A percentile compares a stretch with the other conserved stretches of the same genome.
Evolutionary conservation across 92 coral and sea anemone genomes (phyloP).

Genomic region (Phenganax marumi): DNA sequence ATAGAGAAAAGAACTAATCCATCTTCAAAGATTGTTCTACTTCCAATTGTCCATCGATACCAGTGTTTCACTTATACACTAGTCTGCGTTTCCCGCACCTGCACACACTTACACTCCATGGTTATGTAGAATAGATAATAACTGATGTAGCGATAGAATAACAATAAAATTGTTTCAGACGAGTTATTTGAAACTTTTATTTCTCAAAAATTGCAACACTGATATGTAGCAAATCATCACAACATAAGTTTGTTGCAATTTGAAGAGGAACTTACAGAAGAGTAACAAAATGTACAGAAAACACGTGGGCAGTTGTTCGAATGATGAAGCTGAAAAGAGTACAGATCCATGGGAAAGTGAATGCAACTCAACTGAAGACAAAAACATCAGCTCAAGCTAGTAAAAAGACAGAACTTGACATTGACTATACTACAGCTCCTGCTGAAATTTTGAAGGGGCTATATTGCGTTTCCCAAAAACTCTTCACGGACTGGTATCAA

Average conservation of each 20-base stretch:
- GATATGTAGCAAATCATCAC: not conserved
- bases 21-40: not conserved
- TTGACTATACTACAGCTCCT: not conserved
- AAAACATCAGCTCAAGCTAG: no score
- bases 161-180: not conserved
- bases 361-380: not conserved
- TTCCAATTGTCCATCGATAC: not conserved
- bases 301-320: not conserved
- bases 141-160: not conserved
- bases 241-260: not conserved
- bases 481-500: conserved; percentile 30
- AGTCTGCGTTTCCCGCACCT: not conserved
- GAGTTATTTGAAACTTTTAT: not conserved
- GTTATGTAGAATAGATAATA: no score
- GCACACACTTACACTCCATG: no score
- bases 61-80: not conserved
- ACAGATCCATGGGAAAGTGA: not conserved
- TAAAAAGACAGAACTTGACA: no score
- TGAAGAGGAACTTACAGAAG: no score
- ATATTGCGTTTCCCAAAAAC: conserved; percentile 25
- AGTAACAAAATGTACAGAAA: not conserved
- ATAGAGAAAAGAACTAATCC: not conserved
- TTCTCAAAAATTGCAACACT: not conserved
- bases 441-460: not conserved
- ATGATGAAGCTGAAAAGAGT: not conserved